These are phyloP conservation scores for Jaculus jaculus DNA, from an alignment of 2,113 vertebrate species.

Conservation along the genomic window DNA sequence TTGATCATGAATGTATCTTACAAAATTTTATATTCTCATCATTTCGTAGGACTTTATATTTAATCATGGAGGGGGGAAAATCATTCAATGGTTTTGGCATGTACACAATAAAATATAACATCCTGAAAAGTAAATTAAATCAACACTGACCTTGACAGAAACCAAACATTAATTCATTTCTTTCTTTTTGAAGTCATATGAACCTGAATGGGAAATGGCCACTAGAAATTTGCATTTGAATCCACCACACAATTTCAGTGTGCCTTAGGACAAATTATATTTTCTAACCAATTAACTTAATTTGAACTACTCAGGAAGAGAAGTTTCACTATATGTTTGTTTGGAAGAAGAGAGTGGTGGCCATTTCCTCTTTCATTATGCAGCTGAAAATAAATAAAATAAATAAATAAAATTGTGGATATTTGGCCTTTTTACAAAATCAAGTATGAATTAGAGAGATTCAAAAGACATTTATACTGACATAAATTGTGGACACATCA, in stretches of 20 bases:
- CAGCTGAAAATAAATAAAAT: too few relatives aligned
- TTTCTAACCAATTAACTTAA: background rate
- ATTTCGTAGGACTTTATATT: background rate
- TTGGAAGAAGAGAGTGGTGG: background rate
- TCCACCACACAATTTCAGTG: background rate
- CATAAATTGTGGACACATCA: background rate
- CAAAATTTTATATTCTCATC: background rate
- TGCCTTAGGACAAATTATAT: background rate
- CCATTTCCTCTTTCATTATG: background rate
- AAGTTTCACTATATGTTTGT: background rate
- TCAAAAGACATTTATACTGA: constrained; percentile 14
- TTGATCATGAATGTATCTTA: background rate
- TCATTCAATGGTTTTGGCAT: background rate
- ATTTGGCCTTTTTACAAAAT: constrained; percentile 26
- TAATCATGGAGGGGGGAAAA: background rate
- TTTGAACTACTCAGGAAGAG: background rate
- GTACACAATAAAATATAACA: constrained; percentile 19
- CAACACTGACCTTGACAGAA: background rate
- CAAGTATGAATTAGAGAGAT: background rate
- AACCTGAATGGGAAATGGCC: background rate
- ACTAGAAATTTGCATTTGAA: background rate
- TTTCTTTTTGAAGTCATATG: background rate
- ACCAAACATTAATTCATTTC: background rate
- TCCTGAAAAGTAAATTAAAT: constrained; percentile 25
- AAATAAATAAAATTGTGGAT: background rate